Conservation (phyloP, 37 sponge, comb jelly and placozoan genomes). For the Tethya wilhelma region DNA sequence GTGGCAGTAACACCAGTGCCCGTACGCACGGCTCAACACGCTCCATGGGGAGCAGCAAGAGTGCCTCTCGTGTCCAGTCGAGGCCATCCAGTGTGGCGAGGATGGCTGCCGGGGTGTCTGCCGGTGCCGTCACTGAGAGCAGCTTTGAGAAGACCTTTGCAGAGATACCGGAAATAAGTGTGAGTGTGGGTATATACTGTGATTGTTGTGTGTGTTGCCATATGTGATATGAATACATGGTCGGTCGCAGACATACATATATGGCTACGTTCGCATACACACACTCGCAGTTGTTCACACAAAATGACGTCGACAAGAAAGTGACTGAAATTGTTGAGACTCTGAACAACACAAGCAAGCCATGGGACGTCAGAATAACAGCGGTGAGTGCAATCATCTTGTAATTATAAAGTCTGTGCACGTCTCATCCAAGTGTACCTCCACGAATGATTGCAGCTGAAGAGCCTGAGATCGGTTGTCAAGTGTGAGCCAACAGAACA, state of each 20-base stretch:
- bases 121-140: constrained; percentile 61
- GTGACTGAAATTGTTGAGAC: constrained; percentile 12
- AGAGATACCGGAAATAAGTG: constrained; percentile 48
- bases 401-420: background rate
- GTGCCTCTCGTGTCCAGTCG: constrained; percentile 20
- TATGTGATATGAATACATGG: no score
- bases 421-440: background rate
- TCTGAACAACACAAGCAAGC: constrained; percentile 27
- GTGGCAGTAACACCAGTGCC: constrained; percentile 23
- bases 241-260: no score
- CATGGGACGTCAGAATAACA: constrained; percentile 55
- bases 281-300: constrained; percentile 43
- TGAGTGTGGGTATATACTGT: constrained; percentile 11
- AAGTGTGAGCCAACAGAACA: constrained; percentile 49
- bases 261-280: background rate
- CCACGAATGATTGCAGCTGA: constrained; percentile 33
- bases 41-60: no score
- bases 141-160: constrained; percentile 65
- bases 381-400: constrained; percentile 28
- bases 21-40: constrained; percentile 22
- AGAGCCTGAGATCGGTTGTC: constrained; percentile 52
- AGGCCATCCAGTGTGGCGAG: constrained; percentile 5
- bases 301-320: constrained; percentile 44
- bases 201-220: no score
- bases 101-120: no score